phyloP scores from a whole-genome alignment of 2,888 invertebrate genomes.

The Helicoverpa assulta region DNA sequence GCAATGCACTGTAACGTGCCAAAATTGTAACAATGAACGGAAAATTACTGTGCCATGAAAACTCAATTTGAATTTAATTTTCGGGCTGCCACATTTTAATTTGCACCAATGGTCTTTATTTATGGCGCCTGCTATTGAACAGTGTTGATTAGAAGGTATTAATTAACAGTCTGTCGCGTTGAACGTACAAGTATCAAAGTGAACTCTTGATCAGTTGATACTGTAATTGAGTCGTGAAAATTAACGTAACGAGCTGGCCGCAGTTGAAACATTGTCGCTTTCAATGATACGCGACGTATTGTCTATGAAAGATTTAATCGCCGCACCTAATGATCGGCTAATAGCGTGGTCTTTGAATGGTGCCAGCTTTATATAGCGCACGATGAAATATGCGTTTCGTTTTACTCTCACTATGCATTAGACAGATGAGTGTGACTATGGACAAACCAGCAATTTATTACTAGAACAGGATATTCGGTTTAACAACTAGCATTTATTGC shows the following conservation, averaged over 20 bases:
- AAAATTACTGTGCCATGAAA: constrained; percentile 13
- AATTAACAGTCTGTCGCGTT: constrained; percentile 56
- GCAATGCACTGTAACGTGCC: constrained; percentile 1
- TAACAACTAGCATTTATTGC: constrained; percentile 50
- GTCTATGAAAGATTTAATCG: constrained; percentile 60
- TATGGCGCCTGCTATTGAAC: constrained; percentile 31
- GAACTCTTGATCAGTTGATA: constrained; percentile 39
- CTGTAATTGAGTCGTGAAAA: constrained; percentile 49
- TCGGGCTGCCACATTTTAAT: constrained; percentile 11
- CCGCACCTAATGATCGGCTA: constrained; percentile 65
- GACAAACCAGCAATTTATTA: constrained; percentile 40
- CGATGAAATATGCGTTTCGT: constrained; percentile 62
- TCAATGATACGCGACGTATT: constrained; percentile 48
- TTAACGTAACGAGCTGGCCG: constrained; percentile 43
- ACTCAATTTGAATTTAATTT: constrained; percentile 14
- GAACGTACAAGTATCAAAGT: constrained; percentile 54
- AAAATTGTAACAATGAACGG: constrained; percentile 6
- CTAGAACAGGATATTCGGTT: constrained; percentile 51
- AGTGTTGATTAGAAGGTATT: constrained; percentile 64
- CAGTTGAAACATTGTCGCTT: constrained; percentile 38
- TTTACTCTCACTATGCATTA: constrained; percentile 56
- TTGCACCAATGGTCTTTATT: constrained; percentile 22
- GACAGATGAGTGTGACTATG: constrained; percentile 40
- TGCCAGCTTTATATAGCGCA: constrained; percentile 63
- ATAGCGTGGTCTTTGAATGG: constrained; percentile 65